Evolutionary conservation across 2,797 vertebrate species (phyloP).

Genomic region (Anguilla obscura): DNA sequence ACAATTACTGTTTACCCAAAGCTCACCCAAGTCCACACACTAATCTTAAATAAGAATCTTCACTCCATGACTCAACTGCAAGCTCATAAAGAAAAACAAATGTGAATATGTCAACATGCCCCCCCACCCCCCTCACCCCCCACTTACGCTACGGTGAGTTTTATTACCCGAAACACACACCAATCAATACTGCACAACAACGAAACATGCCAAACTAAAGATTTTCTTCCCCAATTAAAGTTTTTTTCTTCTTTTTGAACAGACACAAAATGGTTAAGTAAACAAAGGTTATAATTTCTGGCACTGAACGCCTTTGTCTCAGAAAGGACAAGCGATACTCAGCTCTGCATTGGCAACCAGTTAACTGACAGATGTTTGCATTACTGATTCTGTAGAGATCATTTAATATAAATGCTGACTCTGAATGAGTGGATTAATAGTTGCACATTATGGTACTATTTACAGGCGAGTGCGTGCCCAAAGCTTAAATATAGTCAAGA

Average conservation of each 20-base stretch:
- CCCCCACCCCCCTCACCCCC: neutral
- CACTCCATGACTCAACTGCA: conserved; percentile 12
- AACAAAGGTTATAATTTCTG: conserved; percentile 40
- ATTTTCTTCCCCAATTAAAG: conserved; percentile 49
- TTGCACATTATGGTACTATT: conserved; percentile 38
- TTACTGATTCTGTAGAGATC: conserved; percentile 52
- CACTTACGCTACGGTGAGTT: conserved; percentile 22
- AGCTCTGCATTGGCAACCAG: conserved; percentile 41
- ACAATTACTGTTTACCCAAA: conserved; percentile 23
- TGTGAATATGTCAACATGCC: conserved; percentile 3
- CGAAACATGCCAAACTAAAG: conserved; percentile 64
- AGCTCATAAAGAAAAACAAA: conserved; percentile 1
- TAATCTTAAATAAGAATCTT: neutral
- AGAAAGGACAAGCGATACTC: conserved; percentile 47
- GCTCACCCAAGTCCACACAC: neutral
- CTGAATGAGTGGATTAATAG: conserved; percentile 55
- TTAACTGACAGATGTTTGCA: conserved; percentile 39
- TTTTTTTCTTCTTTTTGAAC: conserved; percentile 24
- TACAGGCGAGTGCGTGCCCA: conserved; percentile 32
- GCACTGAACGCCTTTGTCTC: conserved; percentile 44
- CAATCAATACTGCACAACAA: conserved; percentile 72
- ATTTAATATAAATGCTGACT: conserved; percentile 78
- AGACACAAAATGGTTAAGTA: conserved; percentile 45
- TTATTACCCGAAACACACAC: conserved; percentile 30
- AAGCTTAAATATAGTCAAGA: conserved; percentile 21